Conservation (phyloP, 64 coral and sea anemone species). For the Trachythela sp. region DNA sequence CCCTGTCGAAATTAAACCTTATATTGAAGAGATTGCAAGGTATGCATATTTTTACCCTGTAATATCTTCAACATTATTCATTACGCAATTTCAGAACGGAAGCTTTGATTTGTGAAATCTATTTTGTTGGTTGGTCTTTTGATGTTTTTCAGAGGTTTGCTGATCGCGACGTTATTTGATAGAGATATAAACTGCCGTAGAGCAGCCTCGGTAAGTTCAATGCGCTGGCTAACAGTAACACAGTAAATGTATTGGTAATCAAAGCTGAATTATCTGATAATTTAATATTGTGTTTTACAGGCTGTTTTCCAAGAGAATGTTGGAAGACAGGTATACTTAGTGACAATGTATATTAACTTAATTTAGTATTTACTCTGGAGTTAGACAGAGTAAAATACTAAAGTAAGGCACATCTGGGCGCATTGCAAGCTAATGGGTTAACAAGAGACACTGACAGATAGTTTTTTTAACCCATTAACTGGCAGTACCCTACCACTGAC, state of each 20-base stretch:
- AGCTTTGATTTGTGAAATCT: neutral
- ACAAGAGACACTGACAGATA: too few species aligned
- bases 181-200: slow-evolving; percentile 94
- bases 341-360: too few species aligned
- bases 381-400: too few species aligned
- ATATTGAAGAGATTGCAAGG: slow-evolving; percentile 78
- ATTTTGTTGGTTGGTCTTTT: neutral
- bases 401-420: too few species aligned
- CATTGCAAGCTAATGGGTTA: too few species aligned
- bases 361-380: too few species aligned
- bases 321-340: slow-evolving; percentile 93
- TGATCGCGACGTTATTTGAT: slow-evolving; percentile 76
- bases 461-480: too few species aligned
- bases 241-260: too few species aligned
- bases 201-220: slow-evolving; percentile 88
- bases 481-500: too few species aligned
- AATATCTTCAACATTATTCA: neutral
- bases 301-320: slow-evolving; percentile 99
- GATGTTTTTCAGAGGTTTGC: slow-evolving; percentile 51
- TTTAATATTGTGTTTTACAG: slow-evolving; percentile 14
- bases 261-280: neutral
- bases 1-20: slow-evolving; percentile 63
- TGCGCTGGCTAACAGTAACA: too few species aligned
- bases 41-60: neutral
- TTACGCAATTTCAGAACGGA: neutral